Evolutionary conservation across 2,113 vertebrate species (phyloP).

Genomic region (Dipodomys ordii): DNA sequence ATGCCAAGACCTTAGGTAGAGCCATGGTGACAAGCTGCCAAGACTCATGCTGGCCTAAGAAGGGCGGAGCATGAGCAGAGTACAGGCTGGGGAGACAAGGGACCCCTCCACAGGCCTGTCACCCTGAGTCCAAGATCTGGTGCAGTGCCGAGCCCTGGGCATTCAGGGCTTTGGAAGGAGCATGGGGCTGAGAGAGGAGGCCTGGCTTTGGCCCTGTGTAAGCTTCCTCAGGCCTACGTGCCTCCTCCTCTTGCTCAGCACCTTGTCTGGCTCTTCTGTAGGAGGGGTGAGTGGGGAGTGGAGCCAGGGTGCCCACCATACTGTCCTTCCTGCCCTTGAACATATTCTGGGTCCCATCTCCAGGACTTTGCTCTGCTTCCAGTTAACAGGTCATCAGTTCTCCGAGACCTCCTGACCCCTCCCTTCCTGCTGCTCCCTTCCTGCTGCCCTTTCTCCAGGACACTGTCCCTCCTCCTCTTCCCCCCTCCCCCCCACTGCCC

Average conservation of each 20-base stretch:
- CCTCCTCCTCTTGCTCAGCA: too few relatives aligned
- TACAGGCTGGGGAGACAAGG: neutral
- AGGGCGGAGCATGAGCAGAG: neutral
- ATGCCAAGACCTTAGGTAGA: accelerated
- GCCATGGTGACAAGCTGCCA: neutral
- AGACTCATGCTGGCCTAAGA: neutral
- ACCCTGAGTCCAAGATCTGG: neutral
- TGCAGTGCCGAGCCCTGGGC: neutral
- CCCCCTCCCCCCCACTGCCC: too few relatives aligned
- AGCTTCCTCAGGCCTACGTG: too few relatives aligned
- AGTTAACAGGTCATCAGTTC: neutral
- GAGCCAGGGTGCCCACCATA: too few relatives aligned
- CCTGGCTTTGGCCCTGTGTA: neutral
- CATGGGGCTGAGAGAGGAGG: neutral
- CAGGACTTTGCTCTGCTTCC: neutral
- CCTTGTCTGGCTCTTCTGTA: too few relatives aligned
- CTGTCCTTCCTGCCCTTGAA: too few relatives aligned
- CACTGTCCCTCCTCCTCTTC: too few relatives aligned
- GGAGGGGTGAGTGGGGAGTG: too few relatives aligned
- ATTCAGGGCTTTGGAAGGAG: neutral
- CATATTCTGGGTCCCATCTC: too few relatives aligned
- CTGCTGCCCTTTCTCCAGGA: neutral
- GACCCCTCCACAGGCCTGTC: neutral
- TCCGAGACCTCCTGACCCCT: neutral
- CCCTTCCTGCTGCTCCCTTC: accelerated